Evolutionary conservation across 2,888 invertebrate species (phyloP), one percentile per base, ranked within the genome.

Genomic region (Xanthorhoe spadicearia): DNA sequence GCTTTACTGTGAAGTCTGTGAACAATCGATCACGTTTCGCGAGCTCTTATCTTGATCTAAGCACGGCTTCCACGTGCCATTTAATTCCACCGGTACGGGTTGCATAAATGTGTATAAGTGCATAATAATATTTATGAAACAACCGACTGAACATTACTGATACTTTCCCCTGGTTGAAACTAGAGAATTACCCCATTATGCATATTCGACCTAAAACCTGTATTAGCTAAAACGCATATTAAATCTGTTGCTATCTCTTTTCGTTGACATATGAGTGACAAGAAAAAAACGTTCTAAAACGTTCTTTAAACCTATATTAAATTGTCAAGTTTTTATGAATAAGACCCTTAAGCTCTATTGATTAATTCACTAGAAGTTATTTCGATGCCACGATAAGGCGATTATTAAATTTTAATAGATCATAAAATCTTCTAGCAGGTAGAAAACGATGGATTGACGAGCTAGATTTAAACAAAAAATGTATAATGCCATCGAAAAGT

Each of bases 11-110:
- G 54, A 52, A 60, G 75, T 70, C 75, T 74, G 81, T 79, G 77
- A 79, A 83, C 80, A 87, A 88, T 87, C 82, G 80, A 84, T 84
- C 84, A 85, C 81, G 81, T 81, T 84, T 78, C 75, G 77, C 74
- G 69, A 78, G 75, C 76, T 77, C 80, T 88, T 88, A 89, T 88
- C 88, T 82, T 79, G 74, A 82, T 82, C 75, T 67, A 70, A 74
- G 71, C 77, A 79, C 68, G 59, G 74, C 77, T 81, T 83, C 83
- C 88, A 88, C 88, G 88, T 88, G 86, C 80, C 77, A 75, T 68
- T 74, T 71, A 74, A 77, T 77, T 68, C 75, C 74, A 74, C 70
- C 53, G 69, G 68, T 43, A 64, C 59, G 61, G 63, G 77, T 84
- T 85, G 80, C 81, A 83, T 82, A 82, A 82, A 79, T 74, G 71